Conservation (phyloP, 2,113 vertebrate genomes). For the Atractosteus spatula region DNA sequence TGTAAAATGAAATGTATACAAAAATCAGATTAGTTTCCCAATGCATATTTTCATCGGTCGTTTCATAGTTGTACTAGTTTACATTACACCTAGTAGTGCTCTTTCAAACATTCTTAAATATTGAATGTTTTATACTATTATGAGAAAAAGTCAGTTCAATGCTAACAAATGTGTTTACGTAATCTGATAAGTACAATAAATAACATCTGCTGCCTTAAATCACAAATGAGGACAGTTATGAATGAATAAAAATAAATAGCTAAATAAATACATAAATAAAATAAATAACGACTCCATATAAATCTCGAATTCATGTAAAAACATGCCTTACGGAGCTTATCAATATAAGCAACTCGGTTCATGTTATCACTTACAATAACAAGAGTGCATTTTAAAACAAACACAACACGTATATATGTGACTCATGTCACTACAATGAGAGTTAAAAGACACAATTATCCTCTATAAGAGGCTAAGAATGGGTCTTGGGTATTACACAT, state of each 20-base stretch:
- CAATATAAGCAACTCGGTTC: constrained; percentile 20
- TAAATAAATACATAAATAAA: constrained; percentile 1
- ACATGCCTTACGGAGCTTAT: constrained; percentile 19
- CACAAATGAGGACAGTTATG: too few species aligned
- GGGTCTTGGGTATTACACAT: constrained; percentile 56
- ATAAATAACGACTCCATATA: not conserved
- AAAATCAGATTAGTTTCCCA: too few species aligned
- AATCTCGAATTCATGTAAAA: constrained; percentile 19
- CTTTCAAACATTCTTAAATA: too few species aligned
- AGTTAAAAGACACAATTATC: not conserved
- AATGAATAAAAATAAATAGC: not conserved
- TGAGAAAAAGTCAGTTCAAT: too few species aligned
- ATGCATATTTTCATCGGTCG: too few species aligned
- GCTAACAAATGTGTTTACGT: too few species aligned
- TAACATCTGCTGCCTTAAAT: too few species aligned
- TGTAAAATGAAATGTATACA: too few species aligned
- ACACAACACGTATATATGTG: constrained; percentile 33
- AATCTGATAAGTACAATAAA: too few species aligned
- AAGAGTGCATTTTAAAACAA: constrained; percentile 56
- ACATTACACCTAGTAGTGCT: too few species aligned
- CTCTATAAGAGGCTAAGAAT: constrained; percentile 20
- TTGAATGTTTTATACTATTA: too few species aligned
- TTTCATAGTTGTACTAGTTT: too few species aligned
- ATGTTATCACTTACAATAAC: constrained; percentile 17
- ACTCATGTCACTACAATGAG: constrained; percentile 25